Base-by-base conservation (phyloP, 2,888 invertebrate species). In the Arrhopalites spinosus region DNA sequence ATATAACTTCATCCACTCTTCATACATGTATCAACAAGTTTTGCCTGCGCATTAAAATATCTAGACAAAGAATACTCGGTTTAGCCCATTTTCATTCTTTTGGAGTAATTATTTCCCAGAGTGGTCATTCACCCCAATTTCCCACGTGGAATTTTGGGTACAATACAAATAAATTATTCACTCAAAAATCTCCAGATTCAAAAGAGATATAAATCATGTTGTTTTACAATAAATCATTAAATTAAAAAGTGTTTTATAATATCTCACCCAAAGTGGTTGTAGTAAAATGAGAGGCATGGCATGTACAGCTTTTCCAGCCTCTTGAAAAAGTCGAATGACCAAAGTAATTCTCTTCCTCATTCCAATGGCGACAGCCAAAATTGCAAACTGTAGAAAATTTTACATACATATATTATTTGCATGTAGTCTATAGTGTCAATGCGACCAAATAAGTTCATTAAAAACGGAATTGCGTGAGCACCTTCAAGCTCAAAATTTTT, bases 301-400 rank as follows among this genome's bases (percentile, higher is more conserved):
- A 27, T 87, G 85, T 30, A 91, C 85, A 0, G 90, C 90, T 85
- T 90, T 90, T 73, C 90, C 90, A 30, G 91, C 89, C 85, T 91
- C 91, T 81, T 87, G 87, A 83, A 91, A 91, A 43, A 91, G 85
- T 79, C 89, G 88, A 36, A 90, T 88, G 0, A 90, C 90, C 76
- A 91, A 85, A 78, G 87, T 85, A 67, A 91, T 89, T 74, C 90
- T 86, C 82, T 89, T 90, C 77, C 90, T 85, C 88, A 91, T 88
- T 0, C 89, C 89, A 50, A 90, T 83, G 36, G 90, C 86, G 1
- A 90, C 85, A 23, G 90, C 83, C 66, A 89, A 80, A 17, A 89
- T 86, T 17, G 89, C 81, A 1, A 85, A 78, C 87, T 87, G 83
- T 8, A 80, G 15, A 25, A 30, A 30, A 30, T 64, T 25, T 29